Evolutionary conservation across 2,113 vertebrate species (phyloP), one percentile per base, ranked within the genome.

Genomic region (Guaruba guarouba): DNA sequence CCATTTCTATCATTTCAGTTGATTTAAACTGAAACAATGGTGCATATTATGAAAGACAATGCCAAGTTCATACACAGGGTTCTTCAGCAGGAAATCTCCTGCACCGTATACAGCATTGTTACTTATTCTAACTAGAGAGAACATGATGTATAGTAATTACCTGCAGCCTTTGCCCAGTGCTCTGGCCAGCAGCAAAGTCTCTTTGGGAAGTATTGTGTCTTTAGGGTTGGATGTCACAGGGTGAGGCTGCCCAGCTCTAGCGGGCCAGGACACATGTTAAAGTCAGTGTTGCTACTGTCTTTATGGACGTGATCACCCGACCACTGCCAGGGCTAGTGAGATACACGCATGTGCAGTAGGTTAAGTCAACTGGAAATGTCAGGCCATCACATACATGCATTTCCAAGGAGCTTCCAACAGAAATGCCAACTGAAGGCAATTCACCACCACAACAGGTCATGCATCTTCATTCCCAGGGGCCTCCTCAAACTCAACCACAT

Each of bases 261-360:
- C 7, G 8, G 14, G n/a, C 35, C 25, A 61, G 14, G 6, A 70
- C 35, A 59, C 0, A 0, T 5, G 4, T 41, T 17, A 44, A 90
- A 17, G n/a, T 59, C 51, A 39, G 61, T 1, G 7, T 20, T 49
- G 39, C n/a, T 23, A 5, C 5, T 35, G 31, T 11, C 18, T 87
- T n/a, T 52, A 44, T 3, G 17, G 52, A 55, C 7, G 2, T 2
- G 12, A 75, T 28, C 49, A 28, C 9, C 23, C 1, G 2, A 63
- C 8, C 44, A 15, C 59, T 16, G 20, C 31, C 70, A n/a, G 49
- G 39, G 15, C 57, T 39, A 35, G 81, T 0, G 0, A 73, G 51
- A 49, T 5, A 63, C 3, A 22, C 0, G 0, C 0, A 1, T 5
- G 25, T 28, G n/a, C 49, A 2, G 37, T 2, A 19, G 66, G 62